Evolutionary conservation across 2,113 vertebrate genomes (phyloP).

Genomic region (Ancistrus triradiatus): DNA sequence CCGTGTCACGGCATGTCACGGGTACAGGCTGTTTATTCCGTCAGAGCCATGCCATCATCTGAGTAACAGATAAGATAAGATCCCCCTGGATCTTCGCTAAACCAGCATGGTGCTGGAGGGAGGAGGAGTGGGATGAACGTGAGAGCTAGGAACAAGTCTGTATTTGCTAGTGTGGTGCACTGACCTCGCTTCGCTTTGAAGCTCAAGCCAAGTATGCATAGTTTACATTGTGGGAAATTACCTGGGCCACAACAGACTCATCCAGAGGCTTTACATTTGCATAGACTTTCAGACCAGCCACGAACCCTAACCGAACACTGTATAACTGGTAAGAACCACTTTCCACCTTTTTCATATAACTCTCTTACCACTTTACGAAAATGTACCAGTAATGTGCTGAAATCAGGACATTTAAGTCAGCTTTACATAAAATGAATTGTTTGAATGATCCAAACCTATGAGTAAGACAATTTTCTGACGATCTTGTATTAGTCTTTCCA

Average conservation of each 20-base stretch:
- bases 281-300: conserved; percentile 21
- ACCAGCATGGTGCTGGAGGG: conserved; percentile 17
- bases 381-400: conserved; percentile 8
- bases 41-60: conserved; percentile 39
- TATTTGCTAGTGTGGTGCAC: conserved; percentile 53
- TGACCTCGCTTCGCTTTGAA: conserved; percentile 64
- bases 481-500: too few relatives aligned
- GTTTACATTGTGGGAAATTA: conserved; percentile 65
- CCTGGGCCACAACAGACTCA: conserved; percentile 51
- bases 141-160: conserved; percentile 55
- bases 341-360: background rate
- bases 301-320: too few relatives aligned
- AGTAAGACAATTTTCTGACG: too few relatives aligned
- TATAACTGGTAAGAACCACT: background rate
- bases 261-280: conserved; percentile 47
- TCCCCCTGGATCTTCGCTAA: conserved; percentile 27
- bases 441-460: too few relatives aligned
- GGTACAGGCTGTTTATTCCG: conserved; percentile 32
- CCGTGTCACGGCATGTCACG: conserved; percentile 40
- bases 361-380: too few relatives aligned
- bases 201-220: conserved; percentile 62
- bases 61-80: conserved; percentile 47
- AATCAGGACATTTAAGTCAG: background rate
- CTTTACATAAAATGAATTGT: too few relatives aligned
- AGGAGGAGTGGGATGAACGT: conserved; percentile 18